Evolutionary conservation across 2,113 vertebrate genomes (phyloP).

Genomic region (Oceanodroma tethys): DNA sequence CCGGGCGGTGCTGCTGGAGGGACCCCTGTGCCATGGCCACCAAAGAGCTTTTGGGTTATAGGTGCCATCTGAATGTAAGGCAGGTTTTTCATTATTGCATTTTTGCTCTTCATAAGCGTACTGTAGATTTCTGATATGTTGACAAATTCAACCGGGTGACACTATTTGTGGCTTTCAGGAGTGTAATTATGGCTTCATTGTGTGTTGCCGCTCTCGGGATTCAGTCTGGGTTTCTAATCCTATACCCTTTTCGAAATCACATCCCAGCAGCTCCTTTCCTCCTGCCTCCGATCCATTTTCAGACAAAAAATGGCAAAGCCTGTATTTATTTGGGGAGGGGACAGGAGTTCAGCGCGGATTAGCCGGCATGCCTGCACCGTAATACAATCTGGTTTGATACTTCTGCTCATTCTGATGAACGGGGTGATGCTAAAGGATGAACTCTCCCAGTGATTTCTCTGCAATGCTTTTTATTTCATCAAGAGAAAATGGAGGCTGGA

Average conservation of each 20-base stretch:
- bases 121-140: slow-evolving; percentile 40
- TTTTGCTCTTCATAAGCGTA: slow-evolving; percentile 9
- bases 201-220: not conserved
- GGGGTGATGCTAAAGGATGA: slow-evolving; percentile 37
- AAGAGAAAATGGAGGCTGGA: slow-evolving; percentile 62
- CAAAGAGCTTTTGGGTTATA: not conserved
- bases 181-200: slow-evolving; percentile 52
- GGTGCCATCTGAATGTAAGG: not conserved
- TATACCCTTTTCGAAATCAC: slow-evolving; percentile 15
- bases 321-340: slow-evolving; percentile 49
- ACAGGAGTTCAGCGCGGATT: slow-evolving; percentile 38
- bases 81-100: not conserved
- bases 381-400: slow-evolving; percentile 34
- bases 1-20: not conserved
- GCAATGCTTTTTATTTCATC: slow-evolving; percentile 55
- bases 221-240: slow-evolving; percentile 42
- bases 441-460: slow-evolving; percentile 6
- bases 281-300: not conserved
- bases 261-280: slow-evolving; percentile 30
- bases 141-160: slow-evolving; percentile 25
- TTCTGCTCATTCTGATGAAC: slow-evolving; percentile 42
- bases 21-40: not conserved
- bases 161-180: slow-evolving; percentile 48
- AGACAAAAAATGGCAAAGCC: slow-evolving; percentile 39
- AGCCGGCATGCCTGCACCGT: slow-evolving; percentile 8